phyloP scores from a whole-genome alignment of 2,888 invertebrate genomes.

The Chrysodeixis includens region DNA sequence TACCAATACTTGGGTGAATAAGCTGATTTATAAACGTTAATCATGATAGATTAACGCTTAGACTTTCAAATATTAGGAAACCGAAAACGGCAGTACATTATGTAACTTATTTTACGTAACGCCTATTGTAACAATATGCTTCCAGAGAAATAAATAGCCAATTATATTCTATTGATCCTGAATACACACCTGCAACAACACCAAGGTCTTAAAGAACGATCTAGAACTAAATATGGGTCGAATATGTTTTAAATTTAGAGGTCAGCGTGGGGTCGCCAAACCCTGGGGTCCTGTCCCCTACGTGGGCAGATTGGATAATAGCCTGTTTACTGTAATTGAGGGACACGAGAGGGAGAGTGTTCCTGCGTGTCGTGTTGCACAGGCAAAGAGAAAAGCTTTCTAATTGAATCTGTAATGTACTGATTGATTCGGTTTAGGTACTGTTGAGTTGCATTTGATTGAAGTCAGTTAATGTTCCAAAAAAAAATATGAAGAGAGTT shows the following conservation, averaged over 20 bases:
- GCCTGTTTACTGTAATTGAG: conserved; percentile 37
- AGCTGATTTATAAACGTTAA: no score
- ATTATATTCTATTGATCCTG: no score
- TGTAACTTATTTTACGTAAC: no score
- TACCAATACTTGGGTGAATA: no score
- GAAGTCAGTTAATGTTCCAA: no score
- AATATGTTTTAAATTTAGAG: conserved; percentile 46
- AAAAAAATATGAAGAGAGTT: no score
- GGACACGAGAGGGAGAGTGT: conserved; percentile 39
- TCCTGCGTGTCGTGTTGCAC: conserved; percentile 14
- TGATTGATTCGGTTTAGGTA: conserved; percentile 1
- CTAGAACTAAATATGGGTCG: conserved; percentile 44
- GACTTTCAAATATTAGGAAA: no score
- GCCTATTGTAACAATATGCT: no score
- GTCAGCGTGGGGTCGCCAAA: conserved; percentile 53
- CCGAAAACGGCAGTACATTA: no score
- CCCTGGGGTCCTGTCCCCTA: conserved; percentile 51
- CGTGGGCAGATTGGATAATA: conserved; percentile 55
- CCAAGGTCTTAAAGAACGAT: conserved; percentile 25
- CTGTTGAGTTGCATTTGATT: neutral
- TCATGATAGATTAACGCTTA: no score
- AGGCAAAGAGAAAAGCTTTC: conserved; percentile 41
- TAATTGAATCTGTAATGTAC: conserved; percentile 18
- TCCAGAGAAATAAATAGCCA: no score
- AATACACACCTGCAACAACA: conserved; percentile 1